Evolutionary conservation across 2,113 vertebrate species (phyloP).

Genomic region (Ibidorhyncha struthersii): DNA sequence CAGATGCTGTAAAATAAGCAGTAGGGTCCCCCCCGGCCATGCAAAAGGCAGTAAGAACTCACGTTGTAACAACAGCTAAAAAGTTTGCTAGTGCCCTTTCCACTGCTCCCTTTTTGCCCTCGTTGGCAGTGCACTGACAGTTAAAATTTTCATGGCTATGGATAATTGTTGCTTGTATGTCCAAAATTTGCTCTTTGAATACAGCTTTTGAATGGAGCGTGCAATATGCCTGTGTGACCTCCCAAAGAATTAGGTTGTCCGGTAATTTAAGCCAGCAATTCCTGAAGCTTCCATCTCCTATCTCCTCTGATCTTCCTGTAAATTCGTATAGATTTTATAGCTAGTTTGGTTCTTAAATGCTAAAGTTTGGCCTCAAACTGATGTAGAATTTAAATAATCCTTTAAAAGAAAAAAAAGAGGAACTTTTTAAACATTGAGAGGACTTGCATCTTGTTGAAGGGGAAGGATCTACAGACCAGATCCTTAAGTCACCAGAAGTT

Average conservation of each 20-base stretch:
- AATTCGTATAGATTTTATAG: not conserved
- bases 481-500: not conserved
- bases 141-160: not conserved
- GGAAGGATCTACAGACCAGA: not conserved
- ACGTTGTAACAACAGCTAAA: not conserved
- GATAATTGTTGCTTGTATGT: not conserved
- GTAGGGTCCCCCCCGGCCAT: accelerated
- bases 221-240: not conserved
- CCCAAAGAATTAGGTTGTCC: not conserved
- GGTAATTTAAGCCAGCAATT: not conserved
- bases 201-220: not conserved
- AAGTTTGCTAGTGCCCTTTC: not conserved
- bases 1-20: not conserved
- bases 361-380: not conserved
- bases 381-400: not conserved
- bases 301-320: not conserved
- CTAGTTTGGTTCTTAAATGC: not conserved
- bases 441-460: not conserved
- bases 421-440: not conserved
- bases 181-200: not conserved
- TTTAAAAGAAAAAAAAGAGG: not conserved
- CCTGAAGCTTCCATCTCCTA: not conserved
- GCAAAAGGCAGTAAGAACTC: not conserved
- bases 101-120: not conserved
- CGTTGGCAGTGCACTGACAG: not conserved